A percentile compares a stretch with the other conserved stretches of the same genome.
These are phyloP conservation scores for Chrysocyon brachyurus DNA, from an alignment of 2,797 vertebrate species.

Conservation along the genomic window DNA sequence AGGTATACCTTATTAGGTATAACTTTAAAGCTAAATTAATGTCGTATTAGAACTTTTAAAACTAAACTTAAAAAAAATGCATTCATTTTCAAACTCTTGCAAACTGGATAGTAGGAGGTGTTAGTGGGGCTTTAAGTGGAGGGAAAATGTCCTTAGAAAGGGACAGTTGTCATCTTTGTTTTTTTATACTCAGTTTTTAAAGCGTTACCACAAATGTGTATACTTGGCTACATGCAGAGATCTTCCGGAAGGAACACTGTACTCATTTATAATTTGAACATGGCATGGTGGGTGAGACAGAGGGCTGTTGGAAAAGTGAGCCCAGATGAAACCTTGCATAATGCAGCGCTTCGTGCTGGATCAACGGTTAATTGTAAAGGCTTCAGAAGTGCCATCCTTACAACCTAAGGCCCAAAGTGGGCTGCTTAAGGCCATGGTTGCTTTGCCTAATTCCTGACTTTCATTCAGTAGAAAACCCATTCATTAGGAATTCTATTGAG, in stretches of 20 bases:
- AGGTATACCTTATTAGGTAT: background rate
- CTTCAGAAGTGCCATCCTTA: conserved; percentile 13
- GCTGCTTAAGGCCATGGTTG: conserved; percentile 23
- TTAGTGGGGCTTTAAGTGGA: conserved; percentile 41
- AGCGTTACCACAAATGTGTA: conserved; percentile 75
- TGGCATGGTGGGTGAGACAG: conserved; percentile 46
- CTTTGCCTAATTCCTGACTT: conserved; percentile 50
- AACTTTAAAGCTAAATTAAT: conserved; percentile 52
- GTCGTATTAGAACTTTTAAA: conserved; percentile 32
- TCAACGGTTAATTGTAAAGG: conserved; percentile 67
- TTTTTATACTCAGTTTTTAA: conserved; percentile 66
- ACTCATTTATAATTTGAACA: conserved; percentile 77
- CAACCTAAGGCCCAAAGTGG: conserved; percentile 6
- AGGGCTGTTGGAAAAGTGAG: conserved; percentile 68
- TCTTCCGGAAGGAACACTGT: conserved; percentile 81
- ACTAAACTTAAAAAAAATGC: conserved; percentile 13
- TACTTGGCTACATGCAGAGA: conserved; percentile 73
- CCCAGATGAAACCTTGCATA: conserved; percentile 74
- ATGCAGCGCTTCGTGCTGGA: conserved; percentile 3
- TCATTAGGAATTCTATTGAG: conserved; percentile 13
- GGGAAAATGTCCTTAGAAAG: conserved; percentile 51
- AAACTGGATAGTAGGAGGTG: background rate
- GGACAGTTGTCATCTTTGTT: conserved; percentile 77
- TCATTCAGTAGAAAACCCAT: conserved; percentile 6
- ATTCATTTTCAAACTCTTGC: conserved; percentile 8